Evolutionary conservation across 2,888 invertebrate species (phyloP), one percentile per base, ranked within the genome.

Genomic region (Hofmannophila pseudospretella): DNA sequence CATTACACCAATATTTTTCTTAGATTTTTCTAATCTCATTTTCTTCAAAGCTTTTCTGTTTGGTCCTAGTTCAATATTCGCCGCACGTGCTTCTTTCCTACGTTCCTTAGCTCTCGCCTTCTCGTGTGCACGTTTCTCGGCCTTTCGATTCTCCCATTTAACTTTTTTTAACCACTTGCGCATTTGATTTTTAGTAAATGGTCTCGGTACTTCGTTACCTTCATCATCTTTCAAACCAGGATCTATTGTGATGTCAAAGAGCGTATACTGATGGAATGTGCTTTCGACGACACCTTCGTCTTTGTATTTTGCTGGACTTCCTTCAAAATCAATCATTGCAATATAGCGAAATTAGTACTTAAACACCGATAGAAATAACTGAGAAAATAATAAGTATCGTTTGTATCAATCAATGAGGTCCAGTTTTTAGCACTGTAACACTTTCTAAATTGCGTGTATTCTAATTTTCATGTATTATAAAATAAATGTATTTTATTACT

Each of bases 31-130:
- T 86, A 93, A 90, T 62, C 89, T 93, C 69, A 90, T 90, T 56
- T 85, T 88, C 74, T 96, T 96, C 7, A 97, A 71, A 39, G 90
- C 89, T 76, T 96, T 96, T 39, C 96, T 90, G 25, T 92, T 93
- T 0, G 96, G 96, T 0, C 94, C 94, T 23, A 92, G 62, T 39
- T 92, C 89, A 36, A 93, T 77, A 49, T 95, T 94, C 41, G 91
- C 91, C 38, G 90, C 89, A 45, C 90, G 90, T 1, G 94, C 94
- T 61, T 90, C 89, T 32, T 88, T 88, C 40, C 91, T 89, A 61
- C 93, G 92, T 51, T 90, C 88, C 61, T 94, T 95, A 8, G 90
- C 89, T 51, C 90, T 90, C 30, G 89, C 89, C 55, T 93, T 92
- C 61, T 96, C 95, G 52, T 89, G 91, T 1, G 89, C 87, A 38